Conservation (phyloP, 2,797 vertebrate genomes). For the Adelosebastes latens region DNA sequence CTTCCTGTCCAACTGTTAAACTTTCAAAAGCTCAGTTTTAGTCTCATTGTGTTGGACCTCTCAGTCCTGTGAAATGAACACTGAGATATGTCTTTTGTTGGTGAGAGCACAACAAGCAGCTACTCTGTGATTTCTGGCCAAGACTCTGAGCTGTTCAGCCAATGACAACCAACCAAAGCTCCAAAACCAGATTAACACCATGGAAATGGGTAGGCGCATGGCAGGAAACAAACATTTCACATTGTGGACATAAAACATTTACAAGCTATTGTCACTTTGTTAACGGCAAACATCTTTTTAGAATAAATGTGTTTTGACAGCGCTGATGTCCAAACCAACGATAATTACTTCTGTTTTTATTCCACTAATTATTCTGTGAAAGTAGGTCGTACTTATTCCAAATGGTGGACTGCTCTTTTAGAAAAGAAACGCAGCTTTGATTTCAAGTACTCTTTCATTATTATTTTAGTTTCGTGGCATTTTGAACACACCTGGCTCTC, state of each 20-base stretch:
- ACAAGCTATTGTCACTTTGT: background rate
- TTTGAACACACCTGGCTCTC: background rate
- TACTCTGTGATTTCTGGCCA: background rate
- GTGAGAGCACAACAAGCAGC: background rate
- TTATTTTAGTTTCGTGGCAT: background rate
- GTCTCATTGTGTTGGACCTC: background rate
- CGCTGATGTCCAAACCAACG: background rate
- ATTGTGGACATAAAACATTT: background rate
- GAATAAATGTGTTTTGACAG: background rate
- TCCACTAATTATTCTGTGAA: background rate
- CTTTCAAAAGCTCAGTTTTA: fast-evolving
- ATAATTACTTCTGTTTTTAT: background rate
- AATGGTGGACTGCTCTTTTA: background rate
- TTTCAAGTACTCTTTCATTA: background rate
- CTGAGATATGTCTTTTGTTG: background rate
- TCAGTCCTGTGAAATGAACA: background rate
- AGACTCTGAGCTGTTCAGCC: background rate
- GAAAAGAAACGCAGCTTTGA: background rate
- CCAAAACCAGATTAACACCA: background rate
- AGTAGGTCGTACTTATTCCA: background rate
- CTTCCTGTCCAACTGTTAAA: background rate
- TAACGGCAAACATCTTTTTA: background rate
- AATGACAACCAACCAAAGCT: background rate
- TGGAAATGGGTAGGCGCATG: background rate
- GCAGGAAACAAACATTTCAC: background rate